Evolutionary conservation across 30 jellyfish, hydroid and myxozoan species (phyloP).

Genomic region (Hydractinia echinata): DNA sequence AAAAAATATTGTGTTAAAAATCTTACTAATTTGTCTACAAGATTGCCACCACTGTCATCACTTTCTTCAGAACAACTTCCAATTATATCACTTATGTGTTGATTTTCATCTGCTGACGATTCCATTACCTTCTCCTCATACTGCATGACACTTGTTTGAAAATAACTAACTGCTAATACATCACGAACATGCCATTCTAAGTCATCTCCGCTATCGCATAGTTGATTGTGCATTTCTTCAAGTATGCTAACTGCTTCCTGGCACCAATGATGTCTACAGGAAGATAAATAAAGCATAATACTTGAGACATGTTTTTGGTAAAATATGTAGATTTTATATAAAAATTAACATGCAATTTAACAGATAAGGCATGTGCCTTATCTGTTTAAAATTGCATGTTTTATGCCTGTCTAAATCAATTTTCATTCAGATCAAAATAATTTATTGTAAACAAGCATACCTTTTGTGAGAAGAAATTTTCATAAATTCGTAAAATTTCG

Average conservation of each 20-base stretch:
- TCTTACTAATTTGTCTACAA: background rate
- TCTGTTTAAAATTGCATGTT: too few relatives aligned
- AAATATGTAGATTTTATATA: background rate
- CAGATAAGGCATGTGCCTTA: too few relatives aligned
- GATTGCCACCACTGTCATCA: background rate
- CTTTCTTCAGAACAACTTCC: constrained; percentile 1
- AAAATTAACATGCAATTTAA: too few relatives aligned
- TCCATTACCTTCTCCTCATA: constrained; percentile 22
- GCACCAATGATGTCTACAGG: constrained; percentile 21
- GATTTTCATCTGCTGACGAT: background rate
- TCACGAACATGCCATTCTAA: constrained; percentile 17
- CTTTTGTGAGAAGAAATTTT: too few relatives aligned
- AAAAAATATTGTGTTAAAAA: too few relatives aligned
- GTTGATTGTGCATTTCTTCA: constrained; percentile 30
- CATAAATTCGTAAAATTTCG: too few relatives aligned
- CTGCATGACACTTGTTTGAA: constrained; percentile 21
- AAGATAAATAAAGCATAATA: background rate
- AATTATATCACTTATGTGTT: background rate
- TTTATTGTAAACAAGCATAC: too few relatives aligned
- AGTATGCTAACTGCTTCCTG: constrained; percentile 18
- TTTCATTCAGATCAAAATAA: too few relatives aligned
- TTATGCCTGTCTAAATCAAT: too few relatives aligned
- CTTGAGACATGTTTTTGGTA: background rate
- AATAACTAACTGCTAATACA: constrained; percentile 18
- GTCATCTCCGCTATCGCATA: constrained; percentile 1